phyloP scores from a whole-genome alignment of 35 echinoderm and acorn worm genomes.

The Apostichopus japonicus region DNA sequence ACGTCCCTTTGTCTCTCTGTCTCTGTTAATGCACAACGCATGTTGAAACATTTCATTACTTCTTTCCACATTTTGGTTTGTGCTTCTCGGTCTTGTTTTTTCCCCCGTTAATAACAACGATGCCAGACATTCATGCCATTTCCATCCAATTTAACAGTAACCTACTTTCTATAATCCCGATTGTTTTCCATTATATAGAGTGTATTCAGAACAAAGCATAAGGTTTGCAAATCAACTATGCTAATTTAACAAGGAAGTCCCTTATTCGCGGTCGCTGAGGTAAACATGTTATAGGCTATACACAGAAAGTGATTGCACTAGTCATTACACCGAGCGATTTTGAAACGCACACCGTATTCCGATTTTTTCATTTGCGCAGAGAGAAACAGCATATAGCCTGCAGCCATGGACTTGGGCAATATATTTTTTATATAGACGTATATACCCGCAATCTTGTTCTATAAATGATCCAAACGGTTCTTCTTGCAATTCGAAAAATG shows the following conservation, averaged over 20 bases:
- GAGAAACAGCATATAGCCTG: background rate
- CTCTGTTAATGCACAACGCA: too few species aligned
- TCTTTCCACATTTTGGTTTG: background rate
- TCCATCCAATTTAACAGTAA: constrained; percentile 1
- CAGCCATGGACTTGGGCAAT: constrained; percentile 28
- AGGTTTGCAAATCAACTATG: background rate
- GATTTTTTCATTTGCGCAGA: constrained; percentile 7
- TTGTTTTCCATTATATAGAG: background rate
- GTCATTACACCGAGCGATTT: constrained; percentile 15
- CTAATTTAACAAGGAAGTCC: background rate
- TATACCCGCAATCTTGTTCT: constrained; percentile 1
- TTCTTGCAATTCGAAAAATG: background rate
- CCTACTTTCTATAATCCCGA: background rate
- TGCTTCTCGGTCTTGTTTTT: background rate
- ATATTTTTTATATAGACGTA: background rate
- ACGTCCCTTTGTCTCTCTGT: too few species aligned
- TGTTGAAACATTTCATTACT: too few species aligned
- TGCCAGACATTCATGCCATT: background rate
- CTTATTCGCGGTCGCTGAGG: constrained; percentile 6
- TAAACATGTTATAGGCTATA: background rate
- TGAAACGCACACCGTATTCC: constrained; percentile 29
- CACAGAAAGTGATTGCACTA: constrained; percentile 8
- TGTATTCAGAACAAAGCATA: background rate
- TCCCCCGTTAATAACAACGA: background rate
- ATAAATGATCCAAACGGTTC: constrained; percentile 23